These are phyloP conservation scores for Choloepus hoffmanni DNA, from an alignment of 2,113 vertebrate genomes.

Conservation along the genomic window DNA sequence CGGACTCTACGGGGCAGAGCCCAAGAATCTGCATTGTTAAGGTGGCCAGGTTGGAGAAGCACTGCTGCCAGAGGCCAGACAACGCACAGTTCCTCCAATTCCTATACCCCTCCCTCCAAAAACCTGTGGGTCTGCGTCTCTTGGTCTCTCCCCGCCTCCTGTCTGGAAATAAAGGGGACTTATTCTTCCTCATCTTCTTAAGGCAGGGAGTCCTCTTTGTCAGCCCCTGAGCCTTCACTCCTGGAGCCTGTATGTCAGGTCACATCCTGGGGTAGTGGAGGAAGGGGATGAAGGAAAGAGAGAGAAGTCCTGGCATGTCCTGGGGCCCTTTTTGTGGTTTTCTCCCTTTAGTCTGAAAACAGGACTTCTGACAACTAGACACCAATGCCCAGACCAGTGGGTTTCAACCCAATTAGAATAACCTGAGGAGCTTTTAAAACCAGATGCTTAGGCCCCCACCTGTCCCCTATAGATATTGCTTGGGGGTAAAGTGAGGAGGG, in stretches of 20 bases:
- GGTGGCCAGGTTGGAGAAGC: background rate
- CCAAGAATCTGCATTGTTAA: background rate
- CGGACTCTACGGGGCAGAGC: background rate
- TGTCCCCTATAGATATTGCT: background rate
- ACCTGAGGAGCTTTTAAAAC: background rate
- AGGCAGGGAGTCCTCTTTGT: background rate
- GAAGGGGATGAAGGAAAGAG: background rate
- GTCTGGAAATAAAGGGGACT: background rate
- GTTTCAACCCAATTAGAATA: background rate
- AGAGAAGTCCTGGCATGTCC: background rate
- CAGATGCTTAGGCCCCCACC: background rate
- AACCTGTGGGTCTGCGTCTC: too few relatives aligned
- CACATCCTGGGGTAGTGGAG: background rate
- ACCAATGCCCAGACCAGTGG: background rate
- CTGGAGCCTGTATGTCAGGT: background rate
- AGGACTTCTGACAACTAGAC: background rate
- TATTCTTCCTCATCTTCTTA: background rate
- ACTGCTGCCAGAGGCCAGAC: background rate
- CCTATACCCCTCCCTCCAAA: background rate
- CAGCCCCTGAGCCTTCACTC: background rate
- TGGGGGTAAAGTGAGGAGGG: background rate
- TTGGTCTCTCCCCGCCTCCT: background rate
- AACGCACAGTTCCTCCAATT: background rate
- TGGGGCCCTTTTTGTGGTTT: background rate
- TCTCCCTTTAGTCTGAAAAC: fast-evolving